phyloP scores from a whole-genome alignment of 1,140 invertebrate genomes.

The Dreissena polymorpha region DNA sequence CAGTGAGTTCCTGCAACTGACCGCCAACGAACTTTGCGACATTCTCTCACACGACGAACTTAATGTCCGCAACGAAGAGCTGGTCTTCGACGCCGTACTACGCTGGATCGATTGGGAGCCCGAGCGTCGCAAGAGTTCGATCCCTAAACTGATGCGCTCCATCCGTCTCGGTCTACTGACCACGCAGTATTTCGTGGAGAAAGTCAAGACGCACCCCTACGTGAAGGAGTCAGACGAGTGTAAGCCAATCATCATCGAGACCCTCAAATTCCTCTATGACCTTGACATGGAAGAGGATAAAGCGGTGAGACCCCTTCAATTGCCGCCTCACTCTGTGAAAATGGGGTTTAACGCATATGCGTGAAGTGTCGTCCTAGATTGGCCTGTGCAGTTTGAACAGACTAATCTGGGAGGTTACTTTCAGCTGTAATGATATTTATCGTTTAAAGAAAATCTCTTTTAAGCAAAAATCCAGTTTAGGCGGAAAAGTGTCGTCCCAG shows the following conservation, averaged over 20 bases:
- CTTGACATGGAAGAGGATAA: conserved; percentile 83
- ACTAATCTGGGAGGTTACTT: too few species aligned
- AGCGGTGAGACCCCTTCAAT: conserved; percentile 22
- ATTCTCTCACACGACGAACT: conserved; percentile 98
- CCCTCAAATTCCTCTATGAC: conserved; percentile 87
- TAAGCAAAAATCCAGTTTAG: too few species aligned
- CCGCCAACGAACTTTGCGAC: conserved; percentile 94
- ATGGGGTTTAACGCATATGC: not conserved
- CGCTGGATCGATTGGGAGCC: conserved; percentile 98
- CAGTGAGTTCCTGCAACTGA: conserved; percentile 96
- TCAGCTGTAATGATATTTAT: too few species aligned
- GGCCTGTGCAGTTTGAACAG: too few species aligned
- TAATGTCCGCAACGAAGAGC: conserved; percentile 97
- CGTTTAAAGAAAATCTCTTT: too few species aligned
- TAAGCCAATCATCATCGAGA: conserved; percentile 87
- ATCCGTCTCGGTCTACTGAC: conserved; percentile 90
- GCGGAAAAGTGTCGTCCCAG: too few species aligned
- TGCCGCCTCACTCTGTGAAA: not conserved
- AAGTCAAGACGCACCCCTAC: conserved; percentile 82
- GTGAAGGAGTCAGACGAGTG: conserved; percentile 85
- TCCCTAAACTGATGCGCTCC: conserved; percentile 88
- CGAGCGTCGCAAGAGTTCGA: conserved; percentile 92
- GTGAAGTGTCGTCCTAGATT: too few species aligned
- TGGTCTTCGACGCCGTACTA: conserved; percentile 95
- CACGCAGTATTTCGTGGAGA: conserved; percentile 88